phyloP scores from a whole-genome alignment of 2,797 vertebrate genomes.

The Aphelocoma californica region DNA sequence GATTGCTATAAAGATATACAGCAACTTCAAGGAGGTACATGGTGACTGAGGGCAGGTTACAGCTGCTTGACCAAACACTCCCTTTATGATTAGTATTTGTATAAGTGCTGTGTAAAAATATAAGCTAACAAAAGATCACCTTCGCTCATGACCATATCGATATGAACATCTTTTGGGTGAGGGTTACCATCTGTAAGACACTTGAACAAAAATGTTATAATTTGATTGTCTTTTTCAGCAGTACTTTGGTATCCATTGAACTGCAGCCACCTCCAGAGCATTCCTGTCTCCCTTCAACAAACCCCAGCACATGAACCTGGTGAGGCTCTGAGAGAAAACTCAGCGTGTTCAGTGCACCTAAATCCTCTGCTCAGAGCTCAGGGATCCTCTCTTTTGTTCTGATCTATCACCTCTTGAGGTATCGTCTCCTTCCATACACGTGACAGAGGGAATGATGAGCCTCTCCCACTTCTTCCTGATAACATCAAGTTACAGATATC shows the following conservation, averaged over 20 bases:
- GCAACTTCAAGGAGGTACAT: not conserved
- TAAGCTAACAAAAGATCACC: not conserved
- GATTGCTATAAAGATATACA: not conserved
- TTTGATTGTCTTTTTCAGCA: not conserved
- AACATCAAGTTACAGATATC: not conserved
- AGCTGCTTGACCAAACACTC: not conserved
- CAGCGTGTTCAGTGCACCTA: accelerated
- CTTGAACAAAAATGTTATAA: not conserved
- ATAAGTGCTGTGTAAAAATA: not conserved
- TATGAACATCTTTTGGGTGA: not conserved
- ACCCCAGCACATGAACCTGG: accelerated
- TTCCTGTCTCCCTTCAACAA: not conserved
- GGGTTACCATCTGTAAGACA: not conserved
- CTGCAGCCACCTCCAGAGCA: not conserved
- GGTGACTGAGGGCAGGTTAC: not conserved
- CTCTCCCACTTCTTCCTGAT: not conserved
- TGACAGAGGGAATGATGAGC: not conserved
- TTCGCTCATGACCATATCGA: not conserved
- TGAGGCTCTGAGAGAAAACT: not conserved
- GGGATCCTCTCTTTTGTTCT: not conserved
- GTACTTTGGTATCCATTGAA: not conserved
- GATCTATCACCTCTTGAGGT: not conserved
- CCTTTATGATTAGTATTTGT: not conserved
- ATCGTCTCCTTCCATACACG: not conserved
- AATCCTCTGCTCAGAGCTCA: not conserved